phyloP scores from a whole-genome alignment of 2,113 vertebrate species.

The Gambusia affinis region DNA sequence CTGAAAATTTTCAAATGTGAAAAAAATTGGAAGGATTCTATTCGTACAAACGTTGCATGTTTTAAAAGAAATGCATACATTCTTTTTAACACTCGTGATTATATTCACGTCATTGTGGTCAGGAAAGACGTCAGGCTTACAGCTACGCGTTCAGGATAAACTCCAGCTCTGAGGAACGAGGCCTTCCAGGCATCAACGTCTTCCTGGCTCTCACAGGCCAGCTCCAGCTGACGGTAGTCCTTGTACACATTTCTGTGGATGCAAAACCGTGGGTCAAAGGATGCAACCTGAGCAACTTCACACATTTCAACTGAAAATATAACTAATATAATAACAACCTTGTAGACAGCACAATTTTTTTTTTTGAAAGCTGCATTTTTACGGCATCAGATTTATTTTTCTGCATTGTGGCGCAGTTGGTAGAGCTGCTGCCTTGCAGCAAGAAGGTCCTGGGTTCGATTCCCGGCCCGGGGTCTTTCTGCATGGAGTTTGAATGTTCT shows the following conservation, averaged over 20 bases:
- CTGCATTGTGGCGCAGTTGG: no score
- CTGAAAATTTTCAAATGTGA: no score
- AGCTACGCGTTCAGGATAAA: slow-evolving; percentile 94
- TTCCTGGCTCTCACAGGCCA: slow-evolving; percentile 99
- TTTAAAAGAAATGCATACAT: background rate
- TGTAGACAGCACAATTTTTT: no score
- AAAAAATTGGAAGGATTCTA: background rate
- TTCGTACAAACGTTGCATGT: background rate
- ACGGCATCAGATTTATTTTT: no score
- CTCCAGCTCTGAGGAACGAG: slow-evolving; percentile 95
- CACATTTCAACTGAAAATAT: background rate
- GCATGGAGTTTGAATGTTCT: no score
- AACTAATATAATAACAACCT: no score
- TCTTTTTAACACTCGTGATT: background rate
- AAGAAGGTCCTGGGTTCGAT: no score
- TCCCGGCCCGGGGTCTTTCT: no score
- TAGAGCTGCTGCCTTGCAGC: no score
- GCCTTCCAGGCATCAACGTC: slow-evolving; percentile 98
- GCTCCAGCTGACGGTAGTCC: slow-evolving; percentile 97
- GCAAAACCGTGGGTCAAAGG: background rate
- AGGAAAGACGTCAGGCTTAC: slow-evolving; percentile 70
- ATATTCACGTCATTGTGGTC: background rate
- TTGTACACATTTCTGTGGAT: slow-evolving; percentile 94
- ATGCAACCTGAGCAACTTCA: background rate
- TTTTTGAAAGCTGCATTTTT: no score